A percentile compares a stretch with the other conserved stretches of the same genome.
Conservation (phyloP, 2,113 vertebrate genomes). For the Vicugna pacos region DNA sequence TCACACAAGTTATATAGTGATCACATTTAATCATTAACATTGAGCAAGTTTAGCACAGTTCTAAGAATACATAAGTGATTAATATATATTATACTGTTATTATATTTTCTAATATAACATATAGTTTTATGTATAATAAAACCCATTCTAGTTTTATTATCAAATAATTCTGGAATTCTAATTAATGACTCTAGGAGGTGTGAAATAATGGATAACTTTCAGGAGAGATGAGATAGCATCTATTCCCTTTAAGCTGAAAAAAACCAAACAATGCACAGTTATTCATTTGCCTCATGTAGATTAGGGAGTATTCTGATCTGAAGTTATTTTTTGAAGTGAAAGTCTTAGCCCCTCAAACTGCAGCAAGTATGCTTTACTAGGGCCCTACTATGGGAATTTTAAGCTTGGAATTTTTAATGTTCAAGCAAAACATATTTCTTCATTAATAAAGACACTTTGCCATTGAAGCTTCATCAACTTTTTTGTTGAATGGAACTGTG, state of each 20-base stretch:
- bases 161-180: background rate
- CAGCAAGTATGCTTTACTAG: background rate
- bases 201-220: background rate
- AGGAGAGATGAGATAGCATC: background rate
- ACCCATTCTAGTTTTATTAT: background rate
- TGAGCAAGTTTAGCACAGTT: background rate
- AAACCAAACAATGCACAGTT: background rate
- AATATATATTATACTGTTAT: background rate
- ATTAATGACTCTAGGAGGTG: background rate
- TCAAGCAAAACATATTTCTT: background rate
- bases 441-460: conserved; percentile 14
- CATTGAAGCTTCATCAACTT: background rate
- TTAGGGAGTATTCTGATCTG: background rate
- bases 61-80: background rate
- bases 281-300: background rate
- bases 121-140: too few species aligned
- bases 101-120: background rate
- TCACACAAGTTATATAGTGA: background rate
- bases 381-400: background rate
- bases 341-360: background rate
- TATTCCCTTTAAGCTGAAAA: background rate
- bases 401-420: background rate
- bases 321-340: background rate
- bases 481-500: background rate
- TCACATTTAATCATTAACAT: background rate